These are phyloP conservation scores for Atherix ibis DNA, from an alignment of 2,888 invertebrate species.

Conservation along the genomic window DNA sequence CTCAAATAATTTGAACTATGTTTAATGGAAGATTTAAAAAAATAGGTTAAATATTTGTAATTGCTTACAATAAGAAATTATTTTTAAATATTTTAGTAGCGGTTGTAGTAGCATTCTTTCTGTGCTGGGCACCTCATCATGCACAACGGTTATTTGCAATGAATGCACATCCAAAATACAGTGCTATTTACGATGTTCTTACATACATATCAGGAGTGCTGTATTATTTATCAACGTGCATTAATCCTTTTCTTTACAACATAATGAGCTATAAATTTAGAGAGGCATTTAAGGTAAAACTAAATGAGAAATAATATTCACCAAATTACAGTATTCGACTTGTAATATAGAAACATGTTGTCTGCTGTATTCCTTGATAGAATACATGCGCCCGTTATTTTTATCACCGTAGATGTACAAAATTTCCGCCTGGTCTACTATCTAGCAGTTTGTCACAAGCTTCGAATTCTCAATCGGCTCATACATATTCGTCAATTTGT, in stretches of 20 bases:
- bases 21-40: too few relatives aligned
- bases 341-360: constrained; percentile 12
- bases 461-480: constrained; percentile 10
- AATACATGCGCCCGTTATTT: constrained; percentile 8
- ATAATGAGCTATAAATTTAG: constrained; percentile 56
- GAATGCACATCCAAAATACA: constrained; percentile 9
- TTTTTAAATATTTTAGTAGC: constrained; percentile 44
- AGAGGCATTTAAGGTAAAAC: constrained; percentile 46
- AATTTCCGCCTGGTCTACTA: constrained; percentile 2
- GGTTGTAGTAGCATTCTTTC: constrained; percentile 67
- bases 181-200: constrained; percentile 43
- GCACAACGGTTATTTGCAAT: constrained; percentile 62
- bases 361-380: constrained; percentile 11
- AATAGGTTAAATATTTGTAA: too few relatives aligned
- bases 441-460: constrained; percentile 9
- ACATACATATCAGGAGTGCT: constrained; percentile 49
- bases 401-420: constrained; percentile 1
- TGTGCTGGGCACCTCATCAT: constrained; percentile 80
- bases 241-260: constrained; percentile 54
- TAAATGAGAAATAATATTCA: not conserved
- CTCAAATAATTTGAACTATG: too few relatives aligned
- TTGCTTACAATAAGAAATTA: too few relatives aligned
- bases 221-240: constrained; percentile 51
- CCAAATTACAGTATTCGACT: constrained; percentile 8
- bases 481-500: constrained; percentile 10